Evolutionary conservation across 2,797 vertebrate species (phyloP).

Genomic region (Discoglossus pictus): DNA sequence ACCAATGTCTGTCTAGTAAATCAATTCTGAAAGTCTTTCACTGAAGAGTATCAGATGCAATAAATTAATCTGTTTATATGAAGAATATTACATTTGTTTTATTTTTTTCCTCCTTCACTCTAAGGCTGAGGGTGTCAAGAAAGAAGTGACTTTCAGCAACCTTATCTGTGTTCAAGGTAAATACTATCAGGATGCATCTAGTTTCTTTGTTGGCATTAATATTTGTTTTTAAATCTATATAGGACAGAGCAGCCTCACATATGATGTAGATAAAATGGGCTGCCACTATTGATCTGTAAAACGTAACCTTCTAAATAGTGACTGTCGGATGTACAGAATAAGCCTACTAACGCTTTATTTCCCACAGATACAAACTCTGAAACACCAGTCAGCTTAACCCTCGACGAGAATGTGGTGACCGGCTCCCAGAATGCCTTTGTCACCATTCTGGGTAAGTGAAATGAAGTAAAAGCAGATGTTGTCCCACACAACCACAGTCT

Average conservation of each 20-base stretch:
- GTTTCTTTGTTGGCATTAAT: background rate
- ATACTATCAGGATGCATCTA: background rate
- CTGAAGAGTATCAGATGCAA: background rate
- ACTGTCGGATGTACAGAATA: background rate
- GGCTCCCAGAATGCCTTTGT: conserved; percentile 60
- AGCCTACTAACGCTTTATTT: background rate
- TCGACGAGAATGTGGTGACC: conserved; percentile 58
- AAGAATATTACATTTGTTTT: background rate
- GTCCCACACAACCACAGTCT: too few relatives aligned
- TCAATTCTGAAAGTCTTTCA: background rate
- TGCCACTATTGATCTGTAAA: background rate
- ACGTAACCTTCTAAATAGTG: background rate
- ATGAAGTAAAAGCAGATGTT: too few relatives aligned
- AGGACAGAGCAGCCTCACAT: too few relatives aligned
- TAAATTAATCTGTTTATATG: background rate
- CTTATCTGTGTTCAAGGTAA: conserved; percentile 34
- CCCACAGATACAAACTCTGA: conserved; percentile 22
- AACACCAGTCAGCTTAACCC: conserved; percentile 26
- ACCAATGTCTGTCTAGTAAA: background rate
- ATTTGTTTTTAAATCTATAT: background rate
- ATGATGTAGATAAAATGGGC: background rate
- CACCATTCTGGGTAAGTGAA: conserved; percentile 61
- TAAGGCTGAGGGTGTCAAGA: conserved; percentile 20
- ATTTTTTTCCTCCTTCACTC: background rate
- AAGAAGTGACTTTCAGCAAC: conserved; percentile 25